Evolutionary conservation across 2,113 vertebrate genomes (phyloP), one percentile per base, ranked within the genome.

Genomic region (Salvelinus fontinalis): DNA sequence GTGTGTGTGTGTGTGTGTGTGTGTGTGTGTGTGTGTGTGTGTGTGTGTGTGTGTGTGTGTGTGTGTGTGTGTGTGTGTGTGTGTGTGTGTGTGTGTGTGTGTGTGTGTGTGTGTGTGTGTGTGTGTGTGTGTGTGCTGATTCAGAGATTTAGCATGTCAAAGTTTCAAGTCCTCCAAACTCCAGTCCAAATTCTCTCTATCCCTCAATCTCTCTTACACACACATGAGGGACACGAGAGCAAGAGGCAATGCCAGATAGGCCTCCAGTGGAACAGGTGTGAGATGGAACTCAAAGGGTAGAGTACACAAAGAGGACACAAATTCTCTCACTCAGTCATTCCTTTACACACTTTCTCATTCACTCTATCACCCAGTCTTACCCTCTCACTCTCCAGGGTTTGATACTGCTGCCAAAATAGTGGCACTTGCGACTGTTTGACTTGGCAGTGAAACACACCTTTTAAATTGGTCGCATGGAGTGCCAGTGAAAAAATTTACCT

Each of bases 121-220:
- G 51, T 18, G 51, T 57, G 51, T 57, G 51, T 18, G 51, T 57
- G 18, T 7, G 1, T 74, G 59, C 60, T 74, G n/a, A 70, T n/a
- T 76, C 67, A 70, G 67, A 39, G 9, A 29, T 60, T 76, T 70
- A 69, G 67, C 14, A 29, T 62, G 67, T 44, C n/a, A 59, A 67
- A 73, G 62, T 27, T 22, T 65, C 70, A 72, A 64, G 44, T 44
- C 26, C 69, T 44, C 9, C 9, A 44, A 44, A 44, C 39, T 34
- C 31, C 5, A 5, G 31, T 34, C 12, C 57, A 70, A 68, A 77
- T 60, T 34, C 51, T 16, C 51, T 54, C 51, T 57, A 2, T 57
- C 54, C 18, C 14, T 16, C 51, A 16, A 4, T 57, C 51, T 57
- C 51, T 57, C 16, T 54, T 16, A 13, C 49, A 31, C 31, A 31